These are phyloP conservation scores for Thryonomys swinderianus DNA, from an alignment of 2,113 vertebrate genomes.

Conservation along the genomic window DNA sequence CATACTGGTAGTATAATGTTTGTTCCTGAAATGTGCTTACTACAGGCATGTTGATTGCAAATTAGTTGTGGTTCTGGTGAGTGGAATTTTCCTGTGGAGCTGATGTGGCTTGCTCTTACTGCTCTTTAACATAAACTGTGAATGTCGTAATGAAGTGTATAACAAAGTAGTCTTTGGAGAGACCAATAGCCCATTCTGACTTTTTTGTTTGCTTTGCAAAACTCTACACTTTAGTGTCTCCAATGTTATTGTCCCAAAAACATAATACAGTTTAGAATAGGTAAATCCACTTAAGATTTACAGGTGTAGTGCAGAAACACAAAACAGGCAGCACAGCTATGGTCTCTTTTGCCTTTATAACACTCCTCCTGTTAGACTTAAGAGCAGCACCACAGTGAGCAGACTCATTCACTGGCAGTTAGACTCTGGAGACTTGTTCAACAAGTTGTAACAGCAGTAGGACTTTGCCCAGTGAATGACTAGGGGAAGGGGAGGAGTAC, in stretches of 20 bases:
- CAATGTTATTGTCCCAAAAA: slow-evolving; percentile 47
- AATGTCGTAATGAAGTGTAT: slow-evolving; percentile 19
- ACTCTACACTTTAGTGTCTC: not conserved
- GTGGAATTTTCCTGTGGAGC: slow-evolving; percentile 34
- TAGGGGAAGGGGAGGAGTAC: not conserved
- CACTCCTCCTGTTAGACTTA: not conserved
- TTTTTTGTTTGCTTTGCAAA: slow-evolving; percentile 35
- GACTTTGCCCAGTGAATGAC: slow-evolving; percentile 57
- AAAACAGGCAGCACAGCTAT: not conserved
- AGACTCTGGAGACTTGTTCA: not conserved
- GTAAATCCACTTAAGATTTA: slow-evolving; percentile 45
- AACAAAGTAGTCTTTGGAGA: not conserved
- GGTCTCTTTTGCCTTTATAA: slow-evolving; percentile 14
- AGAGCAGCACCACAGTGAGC: not conserved
- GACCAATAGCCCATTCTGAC: not conserved
- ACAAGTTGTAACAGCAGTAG: slow-evolving; percentile 30
- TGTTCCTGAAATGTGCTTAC: slow-evolving; percentile 43
- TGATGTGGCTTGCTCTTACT: not conserved
- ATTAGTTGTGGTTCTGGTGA: slow-evolving; percentile 57
- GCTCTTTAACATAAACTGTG: slow-evolving; percentile 27
- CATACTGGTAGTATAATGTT: not conserved
- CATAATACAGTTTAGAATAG: slow-evolving; percentile 13
- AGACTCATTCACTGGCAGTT: not conserved
- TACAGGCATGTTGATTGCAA: slow-evolving; percentile 30
- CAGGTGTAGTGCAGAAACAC: not conserved